These are phyloP conservation scores for Monodelphis domestica DNA, from an alignment of 2,797 vertebrate species.

Conservation along the genomic window DNA sequence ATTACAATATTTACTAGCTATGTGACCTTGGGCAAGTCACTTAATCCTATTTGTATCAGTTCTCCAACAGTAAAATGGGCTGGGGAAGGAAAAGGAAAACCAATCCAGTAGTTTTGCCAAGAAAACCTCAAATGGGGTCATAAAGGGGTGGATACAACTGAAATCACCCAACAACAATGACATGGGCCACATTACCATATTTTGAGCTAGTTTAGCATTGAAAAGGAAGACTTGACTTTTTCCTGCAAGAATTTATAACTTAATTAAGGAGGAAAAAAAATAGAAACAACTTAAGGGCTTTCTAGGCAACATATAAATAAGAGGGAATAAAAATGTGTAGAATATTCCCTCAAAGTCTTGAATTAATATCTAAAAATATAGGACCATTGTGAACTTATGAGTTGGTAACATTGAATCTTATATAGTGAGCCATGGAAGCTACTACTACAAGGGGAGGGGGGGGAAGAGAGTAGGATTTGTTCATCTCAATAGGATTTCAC, in stretches of 20 bases:
- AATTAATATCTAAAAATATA: constrained; percentile 4
- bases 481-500: background rate
- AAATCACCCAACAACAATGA: background rate
- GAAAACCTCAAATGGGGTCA: background rate
- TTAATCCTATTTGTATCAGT: background rate
- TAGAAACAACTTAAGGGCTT: background rate
- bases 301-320: background rate
- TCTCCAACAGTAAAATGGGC: background rate
- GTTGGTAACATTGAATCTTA: background rate
- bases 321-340: background rate
- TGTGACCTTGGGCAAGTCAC: background rate
- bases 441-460: too few species aligned
- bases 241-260: background rate
- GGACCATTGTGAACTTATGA: background rate
- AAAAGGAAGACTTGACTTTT: background rate
- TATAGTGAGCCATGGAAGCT: background rate
- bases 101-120: background rate
- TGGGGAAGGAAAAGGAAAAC: background rate
- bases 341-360: background rate
- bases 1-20: background rate
- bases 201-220: background rate
- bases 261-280: constrained; percentile 3
- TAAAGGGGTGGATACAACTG: background rate
- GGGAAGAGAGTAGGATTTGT: background rate
- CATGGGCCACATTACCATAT: background rate